Evolutionary conservation across 53 echinoderm and acorn worm genomes (phyloP), one percentile per base, ranked within the genome.

Genomic region (Pentamera pediparva): DNA sequence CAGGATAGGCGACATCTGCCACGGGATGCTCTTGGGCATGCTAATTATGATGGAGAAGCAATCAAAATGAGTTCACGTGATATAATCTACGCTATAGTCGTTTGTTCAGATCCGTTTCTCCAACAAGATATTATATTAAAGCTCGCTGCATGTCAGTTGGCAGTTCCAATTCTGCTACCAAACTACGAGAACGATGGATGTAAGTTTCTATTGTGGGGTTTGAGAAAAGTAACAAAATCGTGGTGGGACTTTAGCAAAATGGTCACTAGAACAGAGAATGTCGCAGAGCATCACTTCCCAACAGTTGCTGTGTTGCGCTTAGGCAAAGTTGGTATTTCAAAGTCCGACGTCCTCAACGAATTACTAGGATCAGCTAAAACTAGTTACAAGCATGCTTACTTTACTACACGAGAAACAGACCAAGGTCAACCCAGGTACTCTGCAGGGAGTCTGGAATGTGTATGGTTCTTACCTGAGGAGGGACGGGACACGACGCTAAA

Each of bases 81-180:
- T 13, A 36, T 62, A n/a, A 9, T 62, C 18, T 62, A 62, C 6
- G 62, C 62, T 21, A 62, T 62, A 5, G 6, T 62, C 9, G 37
- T 35, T 62, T 62, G 35, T 0, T 22, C 37, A 0, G 62, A 62
- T 62, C 62, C 62, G 19, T 62, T 62, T 20, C 30, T 62, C 4
- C 21, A 35, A n/a, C 62, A 62, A 35, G 62, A 62, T 18, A 37
- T 62, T 34, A 22, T 62, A 4, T 10, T 15, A 5, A 62, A 36
- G 37, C 21, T 62, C 22, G 34, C 62, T 35, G 62, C 62, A 35
- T 62, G 62, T 35, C 62, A 62, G n/a, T 35, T 35, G 37, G 62
- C 62, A 12, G 19, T 62, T 18, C 62, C 62, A 9, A n/a, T 62
- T 6, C 36, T 62, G 0, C 34, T 62, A 37, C 62, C 62, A 4